A percentile compares a stretch with the other conserved stretches of the same genome.
Conservation (phyloP, 2,113 vertebrate genomes). For the Gadus macrocephalus region DNA sequence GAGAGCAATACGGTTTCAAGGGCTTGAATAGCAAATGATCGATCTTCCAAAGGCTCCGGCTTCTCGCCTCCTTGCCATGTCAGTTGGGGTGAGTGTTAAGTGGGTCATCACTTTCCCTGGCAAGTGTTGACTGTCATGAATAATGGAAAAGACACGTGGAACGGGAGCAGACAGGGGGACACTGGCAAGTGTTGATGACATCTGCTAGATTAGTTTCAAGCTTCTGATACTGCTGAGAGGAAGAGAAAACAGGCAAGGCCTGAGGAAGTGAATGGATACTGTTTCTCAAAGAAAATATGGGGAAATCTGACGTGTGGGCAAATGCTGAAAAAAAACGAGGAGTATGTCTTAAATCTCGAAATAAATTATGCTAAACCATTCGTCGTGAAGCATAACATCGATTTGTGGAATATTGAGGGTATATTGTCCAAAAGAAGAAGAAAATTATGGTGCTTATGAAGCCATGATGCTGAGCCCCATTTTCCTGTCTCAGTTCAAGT, state of each 20-base stretch:
- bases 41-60: neutral
- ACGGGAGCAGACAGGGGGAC: constrained; percentile 16
- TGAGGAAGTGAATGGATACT: neutral
- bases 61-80: constrained; percentile 29
- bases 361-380: too few relatives aligned
- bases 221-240: neutral
- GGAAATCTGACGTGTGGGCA: too few relatives aligned
- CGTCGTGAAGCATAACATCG: too few relatives aligned
- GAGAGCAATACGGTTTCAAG: too few relatives aligned
- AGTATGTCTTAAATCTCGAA: too few relatives aligned
- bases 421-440: too few relatives aligned
- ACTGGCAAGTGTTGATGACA: constrained; percentile 23
- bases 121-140: constrained; percentile 40
- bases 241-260: neutral
- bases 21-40: neutral
- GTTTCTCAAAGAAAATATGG: too few relatives aligned
- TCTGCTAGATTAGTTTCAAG: constrained; percentile 22
- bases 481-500: too few relatives aligned
- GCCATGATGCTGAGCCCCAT: too few relatives aligned
- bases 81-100: constrained; percentile 17
- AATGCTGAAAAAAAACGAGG: too few relatives aligned
- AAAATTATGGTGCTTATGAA: too few relatives aligned
- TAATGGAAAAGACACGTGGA: constrained; percentile 38
- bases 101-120: constrained; percentile 33
- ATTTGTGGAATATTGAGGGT: too few relatives aligned